Evolutionary conservation across 2,888 invertebrate genomes (phyloP), one percentile per base, ranked within the genome.

Genomic region (Andricus quercusramuli): DNA sequence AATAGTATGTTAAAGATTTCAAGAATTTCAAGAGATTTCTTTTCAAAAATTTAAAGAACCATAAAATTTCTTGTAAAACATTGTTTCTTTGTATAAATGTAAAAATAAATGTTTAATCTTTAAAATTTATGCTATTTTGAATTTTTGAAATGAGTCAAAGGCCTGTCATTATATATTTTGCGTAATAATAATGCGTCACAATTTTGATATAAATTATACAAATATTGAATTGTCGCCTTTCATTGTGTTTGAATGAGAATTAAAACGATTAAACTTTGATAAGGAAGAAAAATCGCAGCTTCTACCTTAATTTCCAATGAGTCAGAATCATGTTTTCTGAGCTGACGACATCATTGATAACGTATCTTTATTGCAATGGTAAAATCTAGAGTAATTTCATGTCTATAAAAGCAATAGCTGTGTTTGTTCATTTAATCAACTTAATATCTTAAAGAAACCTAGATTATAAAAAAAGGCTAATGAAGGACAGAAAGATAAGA

Each of bases 301-400:
- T n/a, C 70, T 56, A 74, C 56, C 9, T 25, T 37, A 56, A 74
- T 51, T 56, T n/a, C 56, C 29, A 37, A 32, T 68, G 59, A 68
- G 66, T 78, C 68, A 56, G 56, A 59, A 44, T 78, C 51, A 78
- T 66, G 51, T 47, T 65, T 51, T 51, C 51, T 78, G 56, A 59
- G 11, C 11, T 77, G 44, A 41, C 80, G 79, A 67, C 83, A 82
- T 84, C 81, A 44, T 79, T 83, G 89, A 89, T 89, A 89, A 76
- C 86, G 80, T 88, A 89, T 88, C 88, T 86, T 85, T 85, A 85
- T 83, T 81, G 77, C 78, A 78, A 74, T 32, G 56, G 74, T 74
- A 74, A 74, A 74, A 56, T 74, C 51, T 5, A 56, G 56, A 56
- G 32, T 74, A 56, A 74, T 37, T 74, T 74, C 22, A 66, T 65